Evolutionary conservation across 1,140 invertebrate species (phyloP).

Genomic region (Hylyphantes graminicola): DNA sequence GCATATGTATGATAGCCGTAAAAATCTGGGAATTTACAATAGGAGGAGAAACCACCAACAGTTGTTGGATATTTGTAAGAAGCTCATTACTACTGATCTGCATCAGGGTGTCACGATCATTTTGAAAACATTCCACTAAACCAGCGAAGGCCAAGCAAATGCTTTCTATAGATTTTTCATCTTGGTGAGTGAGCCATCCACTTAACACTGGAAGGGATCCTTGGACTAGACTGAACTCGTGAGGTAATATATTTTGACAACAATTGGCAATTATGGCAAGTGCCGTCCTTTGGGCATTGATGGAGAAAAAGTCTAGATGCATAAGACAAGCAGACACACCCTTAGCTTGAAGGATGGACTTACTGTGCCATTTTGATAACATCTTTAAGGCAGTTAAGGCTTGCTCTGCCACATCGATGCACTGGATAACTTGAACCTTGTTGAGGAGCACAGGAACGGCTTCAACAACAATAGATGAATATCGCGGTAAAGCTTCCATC

Average conservation of each 20-base stretch:
- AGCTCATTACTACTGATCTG: slow-evolving; percentile 95
- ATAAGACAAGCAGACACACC: slow-evolving; percentile 95
- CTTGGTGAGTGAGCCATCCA: slow-evolving; percentile 88
- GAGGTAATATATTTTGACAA: slow-evolving; percentile 90
- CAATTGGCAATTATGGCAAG: slow-evolving; percentile 96
- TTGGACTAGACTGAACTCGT: slow-evolving; percentile 93
- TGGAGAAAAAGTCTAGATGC: slow-evolving; percentile 97
- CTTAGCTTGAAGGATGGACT: slow-evolving; percentile 92
- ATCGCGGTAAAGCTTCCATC: slow-evolving; percentile 97
- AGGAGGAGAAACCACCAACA: slow-evolving; percentile 91
- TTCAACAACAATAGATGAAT: slow-evolving; percentile 96
- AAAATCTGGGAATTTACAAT: slow-evolving; percentile 93
- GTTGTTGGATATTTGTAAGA: slow-evolving; percentile 90
- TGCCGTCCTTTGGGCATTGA: slow-evolving; percentile 93
- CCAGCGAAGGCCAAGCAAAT: slow-evolving; percentile 93
- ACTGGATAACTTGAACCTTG: slow-evolving; percentile 96
- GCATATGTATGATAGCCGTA: slow-evolving; percentile 93
- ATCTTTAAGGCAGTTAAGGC: slow-evolving; percentile 95
- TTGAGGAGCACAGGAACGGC: slow-evolving; percentile 95
- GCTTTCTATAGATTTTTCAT: slow-evolving; percentile 97
- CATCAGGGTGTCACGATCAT: slow-evolving; percentile 87
- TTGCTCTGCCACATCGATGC: slow-evolving; percentile 99
- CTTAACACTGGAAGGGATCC: slow-evolving; percentile 89
- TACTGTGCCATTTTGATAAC: slow-evolving; percentile 93
- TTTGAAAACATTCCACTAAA: slow-evolving; percentile 95